phyloP scores from a whole-genome alignment of 2,113 vertebrate genomes.

The Ptychochromis oligacanthus region DNA sequence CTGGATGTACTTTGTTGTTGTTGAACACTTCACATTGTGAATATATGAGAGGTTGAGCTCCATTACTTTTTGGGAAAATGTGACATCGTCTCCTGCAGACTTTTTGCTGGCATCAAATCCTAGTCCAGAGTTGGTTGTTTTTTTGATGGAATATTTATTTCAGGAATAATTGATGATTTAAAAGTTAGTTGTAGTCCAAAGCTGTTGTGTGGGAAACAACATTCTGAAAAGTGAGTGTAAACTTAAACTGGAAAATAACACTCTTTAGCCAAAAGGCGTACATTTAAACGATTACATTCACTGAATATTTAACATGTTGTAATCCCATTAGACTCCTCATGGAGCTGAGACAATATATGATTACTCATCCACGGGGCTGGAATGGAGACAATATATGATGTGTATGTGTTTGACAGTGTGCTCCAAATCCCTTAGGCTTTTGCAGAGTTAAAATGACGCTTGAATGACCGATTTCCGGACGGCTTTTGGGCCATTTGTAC shows the following conservation, averaged over 20 bases:
- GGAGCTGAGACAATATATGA: slow-evolving; percentile 26
- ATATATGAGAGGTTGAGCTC: not conserved
- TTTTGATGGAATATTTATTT: not conserved
- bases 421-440: slow-evolving; percentile 28
- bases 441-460: slow-evolving; percentile 43
- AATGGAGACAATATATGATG: slow-evolving; percentile 22
- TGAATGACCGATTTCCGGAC: slow-evolving; percentile 57
- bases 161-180: not conserved
- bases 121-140: not conserved
- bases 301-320: slow-evolving; percentile 42
- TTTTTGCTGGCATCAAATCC: not conserved
- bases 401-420: slow-evolving; percentile 25
- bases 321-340: slow-evolving; percentile 26
- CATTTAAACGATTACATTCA: not conserved
- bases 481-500: slow-evolving; percentile 67
- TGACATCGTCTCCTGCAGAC: not conserved
- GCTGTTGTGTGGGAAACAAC: not conserved
- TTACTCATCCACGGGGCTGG: slow-evolving; percentile 19
- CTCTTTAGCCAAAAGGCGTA: not conserved
- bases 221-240: not conserved
- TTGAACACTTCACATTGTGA: not conserved
- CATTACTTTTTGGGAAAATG: slow-evolving; percentile 8
- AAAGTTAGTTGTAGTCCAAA: not conserved
- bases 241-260: slow-evolving; percentile 23
- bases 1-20: slow-evolving; percentile 11